Conservation (phyloP, 2,797 vertebrate species). For the Lepus townsendii region DNA sequence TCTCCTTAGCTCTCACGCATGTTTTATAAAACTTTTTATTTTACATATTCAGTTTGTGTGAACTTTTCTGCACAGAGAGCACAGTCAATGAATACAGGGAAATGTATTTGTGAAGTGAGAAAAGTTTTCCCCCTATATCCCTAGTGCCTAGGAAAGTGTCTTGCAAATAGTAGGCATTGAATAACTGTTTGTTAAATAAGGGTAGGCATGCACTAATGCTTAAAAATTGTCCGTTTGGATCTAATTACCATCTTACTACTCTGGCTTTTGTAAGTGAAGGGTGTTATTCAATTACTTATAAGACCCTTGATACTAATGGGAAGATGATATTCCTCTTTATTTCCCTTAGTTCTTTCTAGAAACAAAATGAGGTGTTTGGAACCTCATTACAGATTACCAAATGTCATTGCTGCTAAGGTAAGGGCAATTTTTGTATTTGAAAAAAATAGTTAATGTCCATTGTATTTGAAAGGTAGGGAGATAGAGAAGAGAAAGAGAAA, state of each 20-base stretch:
- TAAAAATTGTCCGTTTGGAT: conserved; percentile 6
- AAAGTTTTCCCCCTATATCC: neutral
- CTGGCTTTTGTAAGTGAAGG: neutral
- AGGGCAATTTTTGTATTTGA: neutral
- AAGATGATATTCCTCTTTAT: neutral
- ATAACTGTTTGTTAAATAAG: conserved; percentile 41
- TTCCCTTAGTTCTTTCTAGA: conserved; percentile 29
- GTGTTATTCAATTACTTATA: neutral
- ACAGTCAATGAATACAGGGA: neutral
- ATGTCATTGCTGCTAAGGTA: neutral
- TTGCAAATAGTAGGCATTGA: neutral
- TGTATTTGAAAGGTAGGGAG: too few relatives aligned
- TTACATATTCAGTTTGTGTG: neutral
- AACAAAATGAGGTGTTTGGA: neutral
- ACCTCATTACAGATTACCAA: neutral
- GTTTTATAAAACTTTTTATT: neutral
- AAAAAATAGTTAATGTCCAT: too few relatives aligned
- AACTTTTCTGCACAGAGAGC: neutral
- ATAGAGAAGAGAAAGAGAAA: too few relatives aligned
- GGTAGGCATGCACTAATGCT: neutral
- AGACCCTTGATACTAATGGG: neutral
- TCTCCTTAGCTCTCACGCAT: neutral
- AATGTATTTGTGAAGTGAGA: neutral
- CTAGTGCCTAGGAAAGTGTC: neutral
- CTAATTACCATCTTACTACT: conserved; percentile 14